Conservation (phyloP, 2,113 vertebrate species). For the Protobothrops mucrosquamatus region DNA sequence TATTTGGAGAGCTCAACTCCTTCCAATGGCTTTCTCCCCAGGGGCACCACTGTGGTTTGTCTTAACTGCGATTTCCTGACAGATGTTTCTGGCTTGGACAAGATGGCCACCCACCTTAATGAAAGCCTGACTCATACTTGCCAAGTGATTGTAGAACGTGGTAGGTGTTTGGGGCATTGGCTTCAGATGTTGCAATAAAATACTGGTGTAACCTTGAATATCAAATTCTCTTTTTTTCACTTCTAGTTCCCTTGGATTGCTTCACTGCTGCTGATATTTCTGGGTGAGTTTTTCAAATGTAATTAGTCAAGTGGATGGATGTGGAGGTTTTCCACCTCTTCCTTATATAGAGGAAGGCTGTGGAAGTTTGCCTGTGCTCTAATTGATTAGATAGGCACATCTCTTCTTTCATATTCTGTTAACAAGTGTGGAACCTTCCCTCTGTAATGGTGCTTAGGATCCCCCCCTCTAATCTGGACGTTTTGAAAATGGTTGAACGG, state of each 20-base stretch:
- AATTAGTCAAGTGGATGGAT: not conserved
- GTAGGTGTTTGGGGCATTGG: conserved; percentile 62
- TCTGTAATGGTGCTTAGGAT: not conserved
- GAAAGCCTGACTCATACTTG: conserved; percentile 82
- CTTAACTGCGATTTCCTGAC: conserved; percentile 88
- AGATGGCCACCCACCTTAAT: conserved; percentile 88
- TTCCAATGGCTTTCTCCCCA: conserved; percentile 39
- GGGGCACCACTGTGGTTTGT: conserved; percentile 87
- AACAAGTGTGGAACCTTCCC: not conserved
- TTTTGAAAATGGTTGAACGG: not conserved
- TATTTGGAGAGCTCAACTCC: not conserved
- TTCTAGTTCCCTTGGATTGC: conserved; percentile 73
- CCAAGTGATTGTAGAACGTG: conserved; percentile 84
- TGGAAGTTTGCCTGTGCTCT: not conserved
- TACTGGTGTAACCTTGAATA: no score
- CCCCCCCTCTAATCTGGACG: not conserved
- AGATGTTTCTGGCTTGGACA: conserved; percentile 80
- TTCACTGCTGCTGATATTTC: conserved; percentile 69
- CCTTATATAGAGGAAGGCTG: not conserved
- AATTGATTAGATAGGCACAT: not conserved
- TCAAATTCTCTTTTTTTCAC: conserved; percentile 63
- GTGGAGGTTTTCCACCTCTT: not conserved
- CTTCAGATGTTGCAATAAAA: no score
- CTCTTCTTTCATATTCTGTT: not conserved
- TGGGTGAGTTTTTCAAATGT: conserved; percentile 73